These are phyloP conservation scores for Mus spretus DNA, from an alignment of 2,797 vertebrate species.

Conservation along the genomic window DNA sequence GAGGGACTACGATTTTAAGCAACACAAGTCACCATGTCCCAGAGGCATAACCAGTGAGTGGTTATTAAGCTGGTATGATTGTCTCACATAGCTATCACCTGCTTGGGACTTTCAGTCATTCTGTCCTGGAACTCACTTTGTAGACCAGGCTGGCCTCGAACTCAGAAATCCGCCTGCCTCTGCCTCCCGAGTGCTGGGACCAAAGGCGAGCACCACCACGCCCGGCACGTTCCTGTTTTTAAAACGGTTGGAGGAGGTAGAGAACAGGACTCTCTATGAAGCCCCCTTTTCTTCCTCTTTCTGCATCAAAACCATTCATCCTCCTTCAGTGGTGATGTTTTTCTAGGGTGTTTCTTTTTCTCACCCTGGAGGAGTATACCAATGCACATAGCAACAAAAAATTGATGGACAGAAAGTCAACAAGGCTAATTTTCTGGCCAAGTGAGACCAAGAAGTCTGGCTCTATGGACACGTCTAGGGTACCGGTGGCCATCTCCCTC, in stretches of 20 bases:
- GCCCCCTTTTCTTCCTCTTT: background rate
- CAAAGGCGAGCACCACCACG: too few relatives aligned
- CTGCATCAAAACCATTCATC: background rate
- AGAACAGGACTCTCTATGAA: background rate
- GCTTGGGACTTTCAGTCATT: background rate
- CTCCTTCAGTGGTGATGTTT: background rate
- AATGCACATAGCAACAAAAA: background rate
- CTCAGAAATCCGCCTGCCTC: too few relatives aligned
- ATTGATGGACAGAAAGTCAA: background rate
- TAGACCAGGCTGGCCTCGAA: too few relatives aligned
- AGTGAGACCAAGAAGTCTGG: background rate
- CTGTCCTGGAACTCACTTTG: too few relatives aligned
- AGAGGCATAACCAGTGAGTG: background rate
- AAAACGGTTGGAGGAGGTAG: background rate
- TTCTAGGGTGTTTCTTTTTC: background rate
- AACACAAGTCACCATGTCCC: background rate
- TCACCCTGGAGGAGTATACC: background rate
- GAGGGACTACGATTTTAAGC: background rate
- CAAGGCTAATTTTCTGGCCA: background rate
- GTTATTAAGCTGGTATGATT: background rate
- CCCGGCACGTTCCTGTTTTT: background rate
- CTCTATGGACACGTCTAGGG: background rate
- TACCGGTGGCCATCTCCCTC: background rate
- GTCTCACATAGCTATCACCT: background rate
- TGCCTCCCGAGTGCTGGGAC: too few relatives aligned